phyloP scores from a whole-genome alignment of 1,140 invertebrate genomes.

The Brachionus asplanchnoidis region DNA sequence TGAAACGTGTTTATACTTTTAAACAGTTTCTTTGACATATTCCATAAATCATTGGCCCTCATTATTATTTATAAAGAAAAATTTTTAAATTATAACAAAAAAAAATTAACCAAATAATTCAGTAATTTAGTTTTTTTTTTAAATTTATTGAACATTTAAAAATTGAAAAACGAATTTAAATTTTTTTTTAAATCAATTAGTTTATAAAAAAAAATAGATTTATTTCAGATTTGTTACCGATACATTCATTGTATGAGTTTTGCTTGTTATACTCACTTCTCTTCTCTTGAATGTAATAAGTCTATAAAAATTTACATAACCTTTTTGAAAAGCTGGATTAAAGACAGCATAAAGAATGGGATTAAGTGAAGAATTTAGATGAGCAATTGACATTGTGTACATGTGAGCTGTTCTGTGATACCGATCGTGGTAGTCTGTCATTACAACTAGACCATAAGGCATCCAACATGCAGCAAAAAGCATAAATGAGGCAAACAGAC shows the following conservation, averaged over 20 bases:
- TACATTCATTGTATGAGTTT: not conserved
- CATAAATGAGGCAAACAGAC: slow-evolving; percentile 35
- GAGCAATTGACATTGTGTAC: slow-evolving; percentile 45
- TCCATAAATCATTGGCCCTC: no score
- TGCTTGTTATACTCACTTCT: not conserved
- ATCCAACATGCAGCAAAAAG: slow-evolving; percentile 22
- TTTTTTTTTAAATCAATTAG: no score
- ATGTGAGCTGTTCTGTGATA: slow-evolving; percentile 42
- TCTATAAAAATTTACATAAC: slow-evolving; percentile 32
- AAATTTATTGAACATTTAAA: no score
- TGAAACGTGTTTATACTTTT: no score
- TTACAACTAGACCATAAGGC: slow-evolving; percentile 38
- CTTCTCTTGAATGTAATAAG: not conserved
- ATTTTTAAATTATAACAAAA: no score
- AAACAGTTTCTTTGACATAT: no score
- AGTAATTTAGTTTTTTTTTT: no score
- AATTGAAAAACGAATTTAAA: no score
- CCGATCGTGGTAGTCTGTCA: slow-evolving; percentile 29
- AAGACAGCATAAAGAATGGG: slow-evolving; percentile 45
- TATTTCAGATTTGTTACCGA: not conserved
- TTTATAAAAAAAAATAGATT: not conserved
- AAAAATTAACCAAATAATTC: no score
- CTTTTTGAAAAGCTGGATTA: slow-evolving; percentile 45
- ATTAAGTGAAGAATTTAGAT: slow-evolving; percentile 46
- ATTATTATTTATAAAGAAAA: no score